Percentiles rank a stretch among this genome's conserved stretches.
Conservation (phyloP, 2,113 vertebrate species). For the Chloroceryle aenea region DNA sequence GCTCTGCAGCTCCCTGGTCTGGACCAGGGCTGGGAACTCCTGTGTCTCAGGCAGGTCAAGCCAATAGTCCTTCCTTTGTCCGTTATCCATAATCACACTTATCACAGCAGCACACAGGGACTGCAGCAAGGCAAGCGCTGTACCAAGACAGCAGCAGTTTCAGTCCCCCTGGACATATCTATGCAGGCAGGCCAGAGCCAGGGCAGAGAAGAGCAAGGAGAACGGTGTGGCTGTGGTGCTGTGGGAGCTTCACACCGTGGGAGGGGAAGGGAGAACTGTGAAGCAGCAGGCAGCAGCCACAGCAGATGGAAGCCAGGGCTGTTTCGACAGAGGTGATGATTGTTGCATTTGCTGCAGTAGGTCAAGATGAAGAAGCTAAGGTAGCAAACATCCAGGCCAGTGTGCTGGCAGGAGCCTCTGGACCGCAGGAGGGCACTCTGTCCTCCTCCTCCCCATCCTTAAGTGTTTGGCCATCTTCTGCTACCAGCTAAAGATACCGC, state of each 20-base stretch:
- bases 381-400: not conserved
- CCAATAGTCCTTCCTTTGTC: not conserved
- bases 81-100: not conserved
- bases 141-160: not conserved
- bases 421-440: not conserved
- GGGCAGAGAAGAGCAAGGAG: not conserved
- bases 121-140: not conserved
- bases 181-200: not conserved
- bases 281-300: not conserved
- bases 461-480: not conserved
- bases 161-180: not conserved
- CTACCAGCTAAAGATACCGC: not conserved
- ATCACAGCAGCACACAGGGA: not conserved
- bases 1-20: not conserved
- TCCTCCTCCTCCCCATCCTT: not conserved
- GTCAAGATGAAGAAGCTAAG: not conserved
- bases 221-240: fast-evolving
- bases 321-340: not conserved
- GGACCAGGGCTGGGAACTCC: not conserved
- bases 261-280: not conserved
- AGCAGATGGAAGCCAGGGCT: not conserved
- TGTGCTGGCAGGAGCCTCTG: fast-evolving
- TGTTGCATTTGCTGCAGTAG: not conserved
- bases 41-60: not conserved
- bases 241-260: not conserved